Conservation (phyloP, 1,140 invertebrate genomes). For the Leptopilina boulardi region DNA sequence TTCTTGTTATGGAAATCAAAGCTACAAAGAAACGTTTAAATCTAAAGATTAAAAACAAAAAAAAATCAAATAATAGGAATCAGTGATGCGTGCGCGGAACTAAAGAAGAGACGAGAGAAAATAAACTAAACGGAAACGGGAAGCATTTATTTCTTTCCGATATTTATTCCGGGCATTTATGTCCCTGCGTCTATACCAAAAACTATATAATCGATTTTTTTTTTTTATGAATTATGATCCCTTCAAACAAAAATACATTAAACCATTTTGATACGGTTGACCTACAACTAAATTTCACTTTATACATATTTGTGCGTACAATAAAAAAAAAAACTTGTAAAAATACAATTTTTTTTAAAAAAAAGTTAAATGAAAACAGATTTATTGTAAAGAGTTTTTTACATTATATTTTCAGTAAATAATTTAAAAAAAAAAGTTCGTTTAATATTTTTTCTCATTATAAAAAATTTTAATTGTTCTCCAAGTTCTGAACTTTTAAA, state of each 20-base stretch:
- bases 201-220: constrained; percentile 45
- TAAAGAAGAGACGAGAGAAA: neutral
- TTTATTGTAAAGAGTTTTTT: no score
- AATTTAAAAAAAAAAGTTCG: no score
- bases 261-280: neutral
- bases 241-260: constrained; percentile 36
- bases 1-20: neutral
- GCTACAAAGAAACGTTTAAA: neutral
- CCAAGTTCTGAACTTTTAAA: no score
- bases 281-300: neutral
- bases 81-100: constrained; percentile 13
- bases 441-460: no score
- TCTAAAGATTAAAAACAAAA: neutral
- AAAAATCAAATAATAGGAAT: neutral
- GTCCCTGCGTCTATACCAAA: neutral
- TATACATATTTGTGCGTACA: neutral
- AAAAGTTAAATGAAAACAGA: no score
- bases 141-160: constrained; percentile 47
- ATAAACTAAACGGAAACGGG: constrained; percentile 14
- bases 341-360: no score
- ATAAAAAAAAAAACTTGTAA: neutral
- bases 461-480: no score
- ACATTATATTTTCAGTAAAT: no score
- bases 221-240: constrained; percentile 36
- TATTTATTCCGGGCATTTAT: constrained; percentile 48